phyloP scores from a whole-genome alignment of 2,797 vertebrate species.

The Odontamblyopus lacepedii region DNA sequence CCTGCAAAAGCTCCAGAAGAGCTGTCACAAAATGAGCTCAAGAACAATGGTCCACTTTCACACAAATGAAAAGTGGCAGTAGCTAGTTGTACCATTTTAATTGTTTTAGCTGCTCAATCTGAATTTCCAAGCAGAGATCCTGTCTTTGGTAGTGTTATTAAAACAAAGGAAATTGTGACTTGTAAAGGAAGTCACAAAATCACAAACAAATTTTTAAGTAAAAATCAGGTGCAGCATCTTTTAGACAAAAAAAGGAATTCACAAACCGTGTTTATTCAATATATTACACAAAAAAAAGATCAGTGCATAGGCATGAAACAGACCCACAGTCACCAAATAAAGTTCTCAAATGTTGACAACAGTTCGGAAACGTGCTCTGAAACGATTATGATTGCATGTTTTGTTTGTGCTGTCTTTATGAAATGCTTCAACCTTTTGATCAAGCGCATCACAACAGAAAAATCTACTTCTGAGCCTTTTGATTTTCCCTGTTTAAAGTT shows the following conservation, averaged over 20 bases:
- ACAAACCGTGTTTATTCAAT: neutral
- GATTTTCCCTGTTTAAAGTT: slow-evolving; percentile 37
- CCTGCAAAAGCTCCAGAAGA: too few relatives aligned
- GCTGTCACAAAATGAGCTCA: too few relatives aligned
- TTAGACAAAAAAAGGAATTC: neutral
- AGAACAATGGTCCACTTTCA: too few relatives aligned
- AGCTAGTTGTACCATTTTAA: too few relatives aligned
- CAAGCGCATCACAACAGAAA: slow-evolving; percentile 26
- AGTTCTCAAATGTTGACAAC: slow-evolving; percentile 6
- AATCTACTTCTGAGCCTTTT: slow-evolving; percentile 36
- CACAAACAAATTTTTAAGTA: too few relatives aligned
- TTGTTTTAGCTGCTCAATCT: too few relatives aligned
- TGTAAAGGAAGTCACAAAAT: too few relatives aligned
- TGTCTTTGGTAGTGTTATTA: too few relatives aligned
- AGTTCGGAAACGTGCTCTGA: slow-evolving; percentile 1
- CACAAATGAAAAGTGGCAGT: too few relatives aligned
- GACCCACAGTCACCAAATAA: neutral
- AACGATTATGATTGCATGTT: slow-evolving; percentile 3
- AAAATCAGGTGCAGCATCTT: neutral
- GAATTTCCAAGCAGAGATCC: too few relatives aligned
- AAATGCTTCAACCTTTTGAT: slow-evolving; percentile 43
- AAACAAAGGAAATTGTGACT: too few relatives aligned
- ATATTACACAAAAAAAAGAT: neutral
- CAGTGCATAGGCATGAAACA: neutral
- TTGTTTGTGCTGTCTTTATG: slow-evolving; percentile 32